Base-by-base conservation (phyloP, 30 jellyfish, hydroid and myxozoan genomes). In the Aurelia aurita region DNA sequence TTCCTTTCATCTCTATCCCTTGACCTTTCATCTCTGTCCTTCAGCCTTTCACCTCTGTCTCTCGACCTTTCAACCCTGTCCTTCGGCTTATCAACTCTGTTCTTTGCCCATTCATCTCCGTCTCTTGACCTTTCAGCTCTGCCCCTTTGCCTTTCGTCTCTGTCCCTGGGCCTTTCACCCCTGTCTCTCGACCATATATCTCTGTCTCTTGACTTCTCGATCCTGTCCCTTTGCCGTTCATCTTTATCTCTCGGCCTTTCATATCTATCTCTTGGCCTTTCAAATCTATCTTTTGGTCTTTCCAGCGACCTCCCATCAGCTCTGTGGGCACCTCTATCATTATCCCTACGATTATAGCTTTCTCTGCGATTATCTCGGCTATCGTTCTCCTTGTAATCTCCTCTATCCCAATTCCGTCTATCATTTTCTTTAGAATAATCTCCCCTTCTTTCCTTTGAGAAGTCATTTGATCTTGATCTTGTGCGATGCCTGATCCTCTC, bases 381-480 rank as follows among this genome's bases (percentile, higher is more conserved):
- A n/a, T 35, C 39, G 19, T 7, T 0, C 18, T 65, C 21, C 29
- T 73, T 23, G 23, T 43, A 22, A 44, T 20, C 75, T 13, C 53
- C 70, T 25, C 53, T 73, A 1, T 45, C 71, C 82, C 31, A 15
- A 25, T 3, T 28, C 29, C 82, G 39, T 68, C 82, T 19, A 14
- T 26, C 46, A 20, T 16, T 1, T 15, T 35, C 82, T 3, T 16
- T 26, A 5, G 66, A 25, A 20, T 10, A 20, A 8, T 70, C 82
- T 15, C 34, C 2, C 45, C 31, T 20, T 32, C 71, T 10, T 22
- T 31, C 25, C 71, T 23, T 44, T 18, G 19, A 27, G 18, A 16
- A 3, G 22, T 44, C 74, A 59, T 26, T 49, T n/a, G 47, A 73
- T 47, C 75, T 26, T 47, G 72, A 73, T 27, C 70, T 54, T 14